Conservation (phyloP, 2,113 vertebrate genomes). For the Poicephalus gulielmi region DNA sequence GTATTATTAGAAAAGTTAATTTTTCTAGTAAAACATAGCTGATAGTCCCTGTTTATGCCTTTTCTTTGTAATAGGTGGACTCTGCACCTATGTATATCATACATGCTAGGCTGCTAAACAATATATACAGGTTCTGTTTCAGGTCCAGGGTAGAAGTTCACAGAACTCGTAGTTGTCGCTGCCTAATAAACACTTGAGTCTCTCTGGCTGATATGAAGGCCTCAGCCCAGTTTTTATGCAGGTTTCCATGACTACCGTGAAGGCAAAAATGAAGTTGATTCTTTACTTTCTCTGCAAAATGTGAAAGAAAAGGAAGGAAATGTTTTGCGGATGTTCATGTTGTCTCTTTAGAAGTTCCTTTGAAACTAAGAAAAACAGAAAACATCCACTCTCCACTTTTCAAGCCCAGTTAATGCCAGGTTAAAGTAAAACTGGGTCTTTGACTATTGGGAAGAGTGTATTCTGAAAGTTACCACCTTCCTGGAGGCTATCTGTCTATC, state of each 20-base stretch:
- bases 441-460: not conserved
- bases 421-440: not conserved
- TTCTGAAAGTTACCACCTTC: not conserved
- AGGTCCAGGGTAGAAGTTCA: not conserved
- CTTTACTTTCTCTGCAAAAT: not conserved
- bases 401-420: not conserved
- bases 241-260: conserved; percentile 42
- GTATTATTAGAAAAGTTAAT: not conserved
- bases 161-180: not conserved
- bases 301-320: not conserved
- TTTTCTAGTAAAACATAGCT: not conserved
- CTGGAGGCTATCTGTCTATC: not conserved
- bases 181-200: not conserved
- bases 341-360: not conserved
- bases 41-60: not conserved
- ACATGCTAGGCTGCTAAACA: not conserved
- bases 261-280: not conserved
- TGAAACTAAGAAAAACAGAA: not conserved
- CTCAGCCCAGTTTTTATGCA: not conserved
- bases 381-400: not conserved
- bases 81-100: not conserved
- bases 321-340: not conserved
- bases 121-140: not conserved
- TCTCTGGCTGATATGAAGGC: not conserved
- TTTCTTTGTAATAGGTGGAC: not conserved